Conservation (phyloP, 2,113 vertebrate species). For the Otis tarda region DNA sequence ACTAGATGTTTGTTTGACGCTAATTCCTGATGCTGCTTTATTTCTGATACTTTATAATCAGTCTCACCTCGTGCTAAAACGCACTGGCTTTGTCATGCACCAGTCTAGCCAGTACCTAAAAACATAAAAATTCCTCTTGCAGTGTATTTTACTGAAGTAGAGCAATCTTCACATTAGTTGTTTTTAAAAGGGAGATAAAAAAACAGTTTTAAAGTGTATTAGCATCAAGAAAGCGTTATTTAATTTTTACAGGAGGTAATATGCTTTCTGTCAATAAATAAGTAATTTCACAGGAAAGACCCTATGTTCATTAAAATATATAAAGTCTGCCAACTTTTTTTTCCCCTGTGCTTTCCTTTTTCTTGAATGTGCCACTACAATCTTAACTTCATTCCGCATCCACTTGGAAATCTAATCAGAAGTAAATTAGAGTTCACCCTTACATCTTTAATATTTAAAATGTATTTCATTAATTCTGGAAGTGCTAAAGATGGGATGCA, state of each 20-base stretch:
- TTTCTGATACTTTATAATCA: not conserved
- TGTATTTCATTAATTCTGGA: not conserved
- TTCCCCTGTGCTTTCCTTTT: not conserved
- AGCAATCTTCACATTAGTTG: not conserved
- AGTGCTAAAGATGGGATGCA: not conserved
- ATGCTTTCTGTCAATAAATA: not conserved
- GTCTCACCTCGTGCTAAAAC: not conserved
- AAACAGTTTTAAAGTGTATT: rapidly evolving
- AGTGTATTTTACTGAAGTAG: not conserved
- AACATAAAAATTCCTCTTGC: not conserved
- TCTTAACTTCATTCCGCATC: not conserved
- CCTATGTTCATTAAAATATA: not conserved
- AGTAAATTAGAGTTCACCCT: not conserved
- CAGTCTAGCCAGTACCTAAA: not conserved
- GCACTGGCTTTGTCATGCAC: not conserved
- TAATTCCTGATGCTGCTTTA: not conserved
- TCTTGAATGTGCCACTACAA: not conserved
- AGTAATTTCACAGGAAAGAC: not conserved
- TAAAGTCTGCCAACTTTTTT: not conserved
- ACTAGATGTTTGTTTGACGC: not conserved
- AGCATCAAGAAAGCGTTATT: not conserved
- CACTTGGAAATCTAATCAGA: not conserved
- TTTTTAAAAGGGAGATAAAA: not conserved
- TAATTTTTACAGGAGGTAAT: not conserved
- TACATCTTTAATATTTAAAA: not conserved